phyloP scores from a whole-genome alignment of 2,888 invertebrate species.

The Minunthozetes semirufus region DNA sequence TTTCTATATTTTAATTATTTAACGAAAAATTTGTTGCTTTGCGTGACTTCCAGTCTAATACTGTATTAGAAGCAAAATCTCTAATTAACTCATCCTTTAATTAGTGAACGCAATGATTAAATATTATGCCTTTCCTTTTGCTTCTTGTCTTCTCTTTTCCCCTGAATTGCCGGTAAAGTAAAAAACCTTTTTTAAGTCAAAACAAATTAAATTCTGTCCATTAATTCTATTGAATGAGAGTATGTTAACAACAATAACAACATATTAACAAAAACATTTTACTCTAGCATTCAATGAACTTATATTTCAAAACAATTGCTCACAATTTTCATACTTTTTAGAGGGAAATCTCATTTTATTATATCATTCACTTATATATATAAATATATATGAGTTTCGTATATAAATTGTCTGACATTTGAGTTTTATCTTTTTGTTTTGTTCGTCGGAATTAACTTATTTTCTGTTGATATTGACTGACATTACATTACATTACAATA shows the following conservation, averaged over 20 bases:
- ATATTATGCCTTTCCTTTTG: background rate
- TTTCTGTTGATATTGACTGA: background rate
- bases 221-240: background rate
- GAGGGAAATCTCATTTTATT: background rate
- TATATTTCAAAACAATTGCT: background rate
- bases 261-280: too few species aligned
- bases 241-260: background rate
- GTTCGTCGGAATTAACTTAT: background rate
- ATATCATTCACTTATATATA: background rate
- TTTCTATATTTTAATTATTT: constrained; percentile 2
- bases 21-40: background rate
- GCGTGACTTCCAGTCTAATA: constrained; percentile 6
- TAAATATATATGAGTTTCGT: background rate
- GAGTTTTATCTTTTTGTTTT: background rate
- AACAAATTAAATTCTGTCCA: constrained; percentile 18
- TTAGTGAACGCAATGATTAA: constrained; percentile 8
- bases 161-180: background rate
- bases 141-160: background rate
- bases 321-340: constrained; percentile 5
- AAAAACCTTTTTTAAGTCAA: background rate
- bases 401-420: background rate
- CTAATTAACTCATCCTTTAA: constrained; percentile 16
- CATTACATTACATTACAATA: background rate
- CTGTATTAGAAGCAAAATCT: constrained; percentile 4
- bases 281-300: background rate